Evolutionary conservation across 2,888 invertebrate genomes (phyloP).

Genomic region (Pimpla rufipes): DNA sequence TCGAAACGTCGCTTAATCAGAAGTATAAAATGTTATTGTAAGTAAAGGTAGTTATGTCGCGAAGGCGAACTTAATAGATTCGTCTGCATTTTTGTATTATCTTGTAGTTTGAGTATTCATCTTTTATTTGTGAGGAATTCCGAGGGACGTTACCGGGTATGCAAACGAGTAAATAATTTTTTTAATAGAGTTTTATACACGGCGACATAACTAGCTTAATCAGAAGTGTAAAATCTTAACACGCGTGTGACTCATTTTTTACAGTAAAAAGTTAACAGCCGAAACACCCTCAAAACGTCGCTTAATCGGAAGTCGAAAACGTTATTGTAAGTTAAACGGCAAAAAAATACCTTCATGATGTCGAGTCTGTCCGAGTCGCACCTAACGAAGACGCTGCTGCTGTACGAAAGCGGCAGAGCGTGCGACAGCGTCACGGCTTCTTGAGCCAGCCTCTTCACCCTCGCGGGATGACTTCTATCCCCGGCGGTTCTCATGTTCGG

Average conservation of each 20-base stretch:
- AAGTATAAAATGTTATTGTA: background rate
- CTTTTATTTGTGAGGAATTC: too few relatives aligned
- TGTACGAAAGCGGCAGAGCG: constrained; percentile 95
- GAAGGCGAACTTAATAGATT: too few relatives aligned
- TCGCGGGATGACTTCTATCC: constrained; percentile 93
- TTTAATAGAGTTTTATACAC: too few relatives aligned
- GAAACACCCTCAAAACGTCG: background rate
- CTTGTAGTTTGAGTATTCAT: too few relatives aligned
- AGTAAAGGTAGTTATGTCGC: too few relatives aligned
- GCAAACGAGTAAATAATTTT: too few relatives aligned
- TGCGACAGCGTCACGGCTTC: constrained; percentile 97
- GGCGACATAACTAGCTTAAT: too few relatives aligned
- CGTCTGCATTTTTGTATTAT: too few relatives aligned
- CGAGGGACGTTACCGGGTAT: too few relatives aligned
- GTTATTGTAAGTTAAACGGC: background rate
- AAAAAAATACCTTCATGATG: constrained; percentile 95
- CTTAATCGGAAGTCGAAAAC: too few relatives aligned
- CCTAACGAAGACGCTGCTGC: constrained; percentile 97
- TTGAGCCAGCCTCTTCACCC: constrained; percentile 97
- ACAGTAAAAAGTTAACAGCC: background rate
- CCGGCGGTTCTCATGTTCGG: constrained; percentile 94
- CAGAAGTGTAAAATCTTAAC: background rate
- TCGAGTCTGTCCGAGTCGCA: constrained; percentile 97
- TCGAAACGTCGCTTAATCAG: too few relatives aligned
- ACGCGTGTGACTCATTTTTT: background rate